Evolutionary conservation across 1,140 invertebrate species (phyloP).

Genomic region (Rhopalosiphum maidis): DNA sequence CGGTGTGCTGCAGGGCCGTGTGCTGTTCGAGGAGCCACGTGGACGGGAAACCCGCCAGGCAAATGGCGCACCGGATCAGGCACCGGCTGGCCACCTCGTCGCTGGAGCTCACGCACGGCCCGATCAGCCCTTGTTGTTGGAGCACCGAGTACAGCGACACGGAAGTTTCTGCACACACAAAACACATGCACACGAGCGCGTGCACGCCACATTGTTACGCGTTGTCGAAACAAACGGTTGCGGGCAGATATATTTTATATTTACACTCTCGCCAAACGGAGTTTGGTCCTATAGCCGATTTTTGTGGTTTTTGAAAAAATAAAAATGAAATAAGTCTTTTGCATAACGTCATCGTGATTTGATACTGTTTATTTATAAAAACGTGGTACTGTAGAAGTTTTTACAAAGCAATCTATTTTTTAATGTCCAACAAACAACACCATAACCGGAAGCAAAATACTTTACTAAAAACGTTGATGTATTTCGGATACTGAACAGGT

Average conservation of each 20-base stretch:
- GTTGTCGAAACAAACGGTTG: not conserved
- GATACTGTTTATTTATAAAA: too few relatives aligned
- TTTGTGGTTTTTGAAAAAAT: not conserved
- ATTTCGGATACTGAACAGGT: not conserved
- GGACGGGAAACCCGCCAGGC: constrained; percentile 81
- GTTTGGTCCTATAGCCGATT: not conserved
- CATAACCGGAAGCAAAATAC: not conserved
- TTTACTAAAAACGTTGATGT: not conserved
- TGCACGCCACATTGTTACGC: not conserved
- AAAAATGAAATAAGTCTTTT: too few relatives aligned
- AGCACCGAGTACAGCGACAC: constrained; percentile 64
- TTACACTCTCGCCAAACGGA: too few relatives aligned
- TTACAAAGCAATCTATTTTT: too few relatives aligned
- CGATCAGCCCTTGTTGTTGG: constrained; percentile 61
- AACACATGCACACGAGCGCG: constrained; percentile 13
- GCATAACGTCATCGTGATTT: too few relatives aligned
- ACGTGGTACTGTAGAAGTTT: not conserved
- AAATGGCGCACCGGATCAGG: constrained; percentile 71
- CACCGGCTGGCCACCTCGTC: constrained; percentile 62
- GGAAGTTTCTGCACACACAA: constrained; percentile 64
- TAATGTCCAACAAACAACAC: not conserved
- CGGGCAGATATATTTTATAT: not conserved
- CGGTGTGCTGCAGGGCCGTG: constrained; percentile 77
- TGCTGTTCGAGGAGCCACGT: constrained; percentile 82
- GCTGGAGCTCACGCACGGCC: constrained; percentile 61